Conservation (phyloP, 1,140 invertebrate species). For the Plectus sambesii region DNA sequence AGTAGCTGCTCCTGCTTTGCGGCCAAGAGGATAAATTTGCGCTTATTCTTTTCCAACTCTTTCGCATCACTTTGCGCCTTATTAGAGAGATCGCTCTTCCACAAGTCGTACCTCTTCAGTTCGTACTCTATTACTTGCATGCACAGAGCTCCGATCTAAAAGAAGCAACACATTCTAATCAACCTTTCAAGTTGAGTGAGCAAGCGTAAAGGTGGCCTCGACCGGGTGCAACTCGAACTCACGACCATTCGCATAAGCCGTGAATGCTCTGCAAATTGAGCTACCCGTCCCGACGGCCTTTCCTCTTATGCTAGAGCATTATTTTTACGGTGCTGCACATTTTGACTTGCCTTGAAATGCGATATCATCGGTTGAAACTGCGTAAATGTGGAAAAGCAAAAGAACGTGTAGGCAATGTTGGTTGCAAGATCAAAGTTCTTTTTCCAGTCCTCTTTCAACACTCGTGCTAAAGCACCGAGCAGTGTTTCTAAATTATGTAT, state of each 20-base stretch:
- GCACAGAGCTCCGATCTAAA: slow-evolving; percentile 76
- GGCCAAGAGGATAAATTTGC: slow-evolving; percentile 63
- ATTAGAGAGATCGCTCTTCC: slow-evolving; percentile 74
- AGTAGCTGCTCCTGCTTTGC: slow-evolving; percentile 80
- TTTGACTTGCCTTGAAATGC: slow-evolving; percentile 64
- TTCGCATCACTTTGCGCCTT: slow-evolving; percentile 53
- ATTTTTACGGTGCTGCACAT: no score
- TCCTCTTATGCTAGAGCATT: no score
- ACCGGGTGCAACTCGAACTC: no score
- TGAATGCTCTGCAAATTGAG: no score
- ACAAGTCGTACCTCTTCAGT: slow-evolving; percentile 76
- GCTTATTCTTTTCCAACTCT: slow-evolving; percentile 66
- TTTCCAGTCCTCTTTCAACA: slow-evolving; percentile 90
- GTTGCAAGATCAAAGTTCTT: slow-evolving; percentile 86
- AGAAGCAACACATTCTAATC: slow-evolving; percentile 25
- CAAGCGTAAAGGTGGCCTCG: no score
- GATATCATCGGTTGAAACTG: slow-evolving; percentile 84
- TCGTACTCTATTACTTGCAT: slow-evolving; percentile 93
- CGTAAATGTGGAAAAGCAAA: slow-evolving; percentile 90
- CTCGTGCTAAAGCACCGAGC: slow-evolving; percentile 79
- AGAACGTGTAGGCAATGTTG: slow-evolving; percentile 91
- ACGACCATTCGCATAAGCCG: no score
- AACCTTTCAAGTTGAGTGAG: slow-evolving; percentile 8
- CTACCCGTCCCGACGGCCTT: no score
- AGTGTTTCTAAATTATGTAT: slow-evolving; percentile 69